Percentiles rank a stretch among this genome's conserved stretches.
phyloP scores from a whole-genome alignment of 2,113 vertebrate genomes.

The Dipodomys merriami region DNA sequence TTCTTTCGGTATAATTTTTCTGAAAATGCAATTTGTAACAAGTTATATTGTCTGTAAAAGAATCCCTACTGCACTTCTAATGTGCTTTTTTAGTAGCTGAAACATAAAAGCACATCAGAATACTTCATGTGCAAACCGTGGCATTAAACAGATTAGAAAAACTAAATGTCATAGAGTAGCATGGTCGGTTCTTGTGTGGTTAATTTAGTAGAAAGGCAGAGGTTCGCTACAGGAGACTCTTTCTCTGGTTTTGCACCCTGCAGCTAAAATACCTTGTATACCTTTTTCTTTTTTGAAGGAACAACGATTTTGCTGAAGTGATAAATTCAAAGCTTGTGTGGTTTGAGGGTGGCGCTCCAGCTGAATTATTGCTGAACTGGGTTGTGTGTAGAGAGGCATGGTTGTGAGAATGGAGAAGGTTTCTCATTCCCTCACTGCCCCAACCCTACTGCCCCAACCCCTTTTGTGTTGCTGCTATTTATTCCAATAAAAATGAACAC shows the following conservation, averaged over 20 bases:
- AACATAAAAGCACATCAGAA: constrained; percentile 86
- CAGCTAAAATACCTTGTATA: constrained; percentile 86
- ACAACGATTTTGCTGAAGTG: constrained; percentile 76
- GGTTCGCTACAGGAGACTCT: constrained; percentile 82
- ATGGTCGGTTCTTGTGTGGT: constrained; percentile 78
- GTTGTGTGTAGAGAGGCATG: constrained; percentile 44
- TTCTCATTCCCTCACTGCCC: neutral
- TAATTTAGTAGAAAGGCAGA: constrained; percentile 87
- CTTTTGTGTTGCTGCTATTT: neutral
- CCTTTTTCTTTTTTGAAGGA: constrained; percentile 76
- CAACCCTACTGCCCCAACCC: too few species aligned
- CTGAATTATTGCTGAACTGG: constrained; percentile 75
- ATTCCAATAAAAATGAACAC: neutral
- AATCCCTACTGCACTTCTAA: constrained; percentile 86
- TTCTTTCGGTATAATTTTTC: constrained; percentile 69
- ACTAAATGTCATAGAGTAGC: constrained; percentile 86
- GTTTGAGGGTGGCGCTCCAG: constrained; percentile 73
- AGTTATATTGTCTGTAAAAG: constrained; percentile 85
- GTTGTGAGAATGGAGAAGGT: neutral
- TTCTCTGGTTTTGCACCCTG: constrained; percentile 84
- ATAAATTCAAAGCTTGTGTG: constrained; percentile 82
- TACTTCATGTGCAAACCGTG: constrained; percentile 85
- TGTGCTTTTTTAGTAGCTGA: constrained; percentile 83
- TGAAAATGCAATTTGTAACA: constrained; percentile 83
- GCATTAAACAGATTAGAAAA: constrained; percentile 88